Evolutionary conservation across 2,113 vertebrate species (phyloP).

Genomic region (Indicator maculatus): DNA sequence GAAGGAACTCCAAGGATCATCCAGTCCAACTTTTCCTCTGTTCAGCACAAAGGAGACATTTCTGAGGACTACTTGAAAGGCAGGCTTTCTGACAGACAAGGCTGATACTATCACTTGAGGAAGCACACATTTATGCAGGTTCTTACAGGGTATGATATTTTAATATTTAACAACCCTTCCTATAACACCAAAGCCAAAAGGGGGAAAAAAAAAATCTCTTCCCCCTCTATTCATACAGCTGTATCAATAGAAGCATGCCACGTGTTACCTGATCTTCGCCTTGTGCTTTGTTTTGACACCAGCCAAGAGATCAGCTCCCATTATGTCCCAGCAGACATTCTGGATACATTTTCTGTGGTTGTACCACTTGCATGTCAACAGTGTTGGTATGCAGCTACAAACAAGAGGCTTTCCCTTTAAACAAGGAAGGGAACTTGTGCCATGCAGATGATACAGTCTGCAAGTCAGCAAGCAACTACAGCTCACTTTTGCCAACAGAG

Average conservation of each 20-base stretch:
- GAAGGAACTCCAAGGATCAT: too few relatives aligned
- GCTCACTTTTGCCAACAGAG: background rate
- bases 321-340: background rate
- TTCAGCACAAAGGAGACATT: background rate
- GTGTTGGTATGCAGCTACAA: background rate
- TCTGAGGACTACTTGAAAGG: background rate
- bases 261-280: fast-evolving
- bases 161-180: background rate
- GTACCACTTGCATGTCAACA: background rate
- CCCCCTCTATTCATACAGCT: fast-evolving
- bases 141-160: background rate
- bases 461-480: background rate
- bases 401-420: background rate
- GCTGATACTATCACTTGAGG: background rate
- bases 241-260: background rate
- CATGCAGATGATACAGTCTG: too few relatives aligned
- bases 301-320: background rate
- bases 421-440: background rate
- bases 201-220: background rate
- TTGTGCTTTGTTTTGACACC: background rate
- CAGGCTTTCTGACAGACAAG: background rate
- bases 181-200: background rate
- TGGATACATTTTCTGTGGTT: background rate
- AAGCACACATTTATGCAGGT: background rate
- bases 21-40: background rate